phyloP scores from a whole-genome alignment of 37 sponge, comb jelly and placozoan species.

The Geodia barretti region DNA sequence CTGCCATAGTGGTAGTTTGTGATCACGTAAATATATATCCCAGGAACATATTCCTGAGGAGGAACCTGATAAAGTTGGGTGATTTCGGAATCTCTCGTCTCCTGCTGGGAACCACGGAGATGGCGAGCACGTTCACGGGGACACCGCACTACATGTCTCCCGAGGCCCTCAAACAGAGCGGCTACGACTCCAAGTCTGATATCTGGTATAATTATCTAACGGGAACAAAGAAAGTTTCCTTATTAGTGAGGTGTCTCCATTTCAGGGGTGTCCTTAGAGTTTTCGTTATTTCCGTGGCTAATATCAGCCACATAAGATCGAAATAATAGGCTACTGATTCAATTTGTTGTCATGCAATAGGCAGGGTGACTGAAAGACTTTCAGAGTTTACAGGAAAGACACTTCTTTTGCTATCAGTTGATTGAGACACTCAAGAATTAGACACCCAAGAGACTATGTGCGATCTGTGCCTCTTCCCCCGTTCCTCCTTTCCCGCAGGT shows the following conservation, averaged over 20 bases:
- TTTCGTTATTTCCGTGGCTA: no score
- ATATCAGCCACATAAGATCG: no score
- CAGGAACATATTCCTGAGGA: constrained; percentile 92
- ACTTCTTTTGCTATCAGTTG: no score
- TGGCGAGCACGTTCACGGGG: constrained; percentile 97
- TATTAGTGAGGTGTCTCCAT: not conserved
- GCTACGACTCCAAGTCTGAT: constrained; percentile 95
- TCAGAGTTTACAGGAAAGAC: no score
- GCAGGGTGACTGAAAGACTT: no score
- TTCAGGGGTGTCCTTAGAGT: not conserved
- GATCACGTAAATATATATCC: no score
- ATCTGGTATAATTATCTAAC: constrained; percentile 81
- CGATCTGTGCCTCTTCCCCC: no score
- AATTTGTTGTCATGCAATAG: no score
- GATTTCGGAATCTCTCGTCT: constrained; percentile 98
- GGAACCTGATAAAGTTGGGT: constrained; percentile 88
- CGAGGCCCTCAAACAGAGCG: constrained; percentile 95
- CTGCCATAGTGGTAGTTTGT: no score
- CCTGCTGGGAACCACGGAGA: constrained; percentile 86
- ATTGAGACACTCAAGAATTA: no score
- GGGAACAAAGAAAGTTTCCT: not conserved
- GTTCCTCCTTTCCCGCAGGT: constrained; percentile 69
- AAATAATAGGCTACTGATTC: no score
- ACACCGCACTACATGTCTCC: constrained; percentile 99
- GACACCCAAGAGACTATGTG: no score